A percentile compares a stretch with the other conserved stretches of the same genome.
Evolutionary conservation across 2,888 invertebrate species (phyloP).

Genomic region (Microplitis manilae): DNA sequence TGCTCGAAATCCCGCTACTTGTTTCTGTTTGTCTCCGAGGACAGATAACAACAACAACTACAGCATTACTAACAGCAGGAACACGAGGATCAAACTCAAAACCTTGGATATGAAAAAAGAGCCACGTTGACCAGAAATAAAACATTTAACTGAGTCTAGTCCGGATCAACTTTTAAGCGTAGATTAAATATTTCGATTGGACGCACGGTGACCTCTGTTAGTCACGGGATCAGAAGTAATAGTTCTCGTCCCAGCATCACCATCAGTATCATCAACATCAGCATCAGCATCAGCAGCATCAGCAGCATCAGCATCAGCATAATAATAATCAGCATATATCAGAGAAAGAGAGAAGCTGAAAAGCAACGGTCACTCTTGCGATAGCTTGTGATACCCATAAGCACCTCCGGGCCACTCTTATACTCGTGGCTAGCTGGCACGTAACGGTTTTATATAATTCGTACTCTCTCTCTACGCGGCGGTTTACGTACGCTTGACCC

Average conservation of each 20-base stretch:
- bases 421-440: constrained; percentile 9
- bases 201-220: not conserved
- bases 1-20: constrained; percentile 60
- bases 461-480: constrained; percentile 44
- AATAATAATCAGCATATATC: constrained; percentile 58
- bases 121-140: no score
- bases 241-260: not conserved
- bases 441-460: constrained; percentile 44
- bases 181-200: no score
- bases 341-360: constrained; percentile 56
- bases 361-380: constrained; percentile 14
- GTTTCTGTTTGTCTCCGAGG: constrained; percentile 63
- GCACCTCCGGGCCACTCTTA: constrained; percentile 28
- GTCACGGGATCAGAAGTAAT: not conserved
- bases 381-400: not conserved
- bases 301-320: not conserved
- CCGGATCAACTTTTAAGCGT: no score
- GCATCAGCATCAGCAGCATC: not conserved
- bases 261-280: not conserved
- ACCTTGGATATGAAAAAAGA: not conserved
- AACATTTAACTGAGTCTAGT: no score
- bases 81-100: not conserved
- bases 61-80: not conserved
- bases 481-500: constrained; percentile 45
- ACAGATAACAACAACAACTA: constrained; percentile 52